A percentile compares a stretch with the other conserved stretches of the same genome.
phyloP scores from a whole-genome alignment of 2,113 vertebrate genomes.

The Ceyx melanurus region DNA sequence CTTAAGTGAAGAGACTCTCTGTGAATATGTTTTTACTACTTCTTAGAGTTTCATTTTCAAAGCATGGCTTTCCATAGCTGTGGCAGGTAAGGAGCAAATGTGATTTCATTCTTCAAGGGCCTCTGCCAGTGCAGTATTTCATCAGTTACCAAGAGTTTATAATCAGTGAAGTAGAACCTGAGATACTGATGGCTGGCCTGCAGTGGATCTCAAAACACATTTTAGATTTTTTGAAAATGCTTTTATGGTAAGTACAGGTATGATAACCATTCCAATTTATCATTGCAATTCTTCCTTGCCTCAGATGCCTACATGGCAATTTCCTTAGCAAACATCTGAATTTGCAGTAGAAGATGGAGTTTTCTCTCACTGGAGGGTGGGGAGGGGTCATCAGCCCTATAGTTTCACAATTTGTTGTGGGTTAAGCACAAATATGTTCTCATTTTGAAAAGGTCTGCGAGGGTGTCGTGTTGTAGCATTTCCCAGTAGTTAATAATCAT shows the following conservation, averaged over 20 bases:
- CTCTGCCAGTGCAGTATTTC: not conserved
- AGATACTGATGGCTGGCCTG: not conserved
- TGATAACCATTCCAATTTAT: not conserved
- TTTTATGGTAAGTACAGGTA: not conserved
- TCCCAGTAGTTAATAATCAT: not conserved
- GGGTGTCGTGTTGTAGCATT: not conserved
- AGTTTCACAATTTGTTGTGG: not conserved
- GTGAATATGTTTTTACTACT: not conserved
- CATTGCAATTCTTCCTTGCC: not conserved
- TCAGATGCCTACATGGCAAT: not conserved
- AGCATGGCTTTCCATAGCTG: not conserved
- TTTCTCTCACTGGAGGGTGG: not conserved
- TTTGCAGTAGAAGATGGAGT: not conserved
- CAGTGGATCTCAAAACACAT: not conserved
- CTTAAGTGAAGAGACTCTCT: not conserved
- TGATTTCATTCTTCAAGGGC: not conserved
- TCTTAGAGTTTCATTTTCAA: not conserved
- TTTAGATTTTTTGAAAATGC: not conserved
- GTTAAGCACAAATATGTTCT: not conserved
- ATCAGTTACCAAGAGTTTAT: not conserved
- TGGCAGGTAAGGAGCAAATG: not conserved
- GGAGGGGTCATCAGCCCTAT: not conserved
- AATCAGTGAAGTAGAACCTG: not conserved
- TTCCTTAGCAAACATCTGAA: conserved; percentile 2
- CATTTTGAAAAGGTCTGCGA: not conserved